Percentiles rank a stretch among this genome's conserved stretches.
phyloP scores from a whole-genome alignment of 1,140 invertebrate genomes.

The Pseudomyrmex dendroicus region DNA sequence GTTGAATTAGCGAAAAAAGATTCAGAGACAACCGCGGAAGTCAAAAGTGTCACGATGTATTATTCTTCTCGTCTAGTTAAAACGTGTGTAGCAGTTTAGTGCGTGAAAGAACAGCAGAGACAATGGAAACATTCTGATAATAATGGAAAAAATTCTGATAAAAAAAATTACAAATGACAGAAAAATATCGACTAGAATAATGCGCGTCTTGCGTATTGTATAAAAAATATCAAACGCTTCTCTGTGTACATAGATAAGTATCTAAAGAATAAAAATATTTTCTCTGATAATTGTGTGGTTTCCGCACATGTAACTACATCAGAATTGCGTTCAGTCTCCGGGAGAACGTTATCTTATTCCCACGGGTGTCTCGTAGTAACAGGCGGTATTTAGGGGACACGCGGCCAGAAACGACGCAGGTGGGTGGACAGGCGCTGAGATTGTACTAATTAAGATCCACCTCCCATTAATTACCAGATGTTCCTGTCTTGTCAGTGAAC shows the following conservation, averaged over 20 bases:
- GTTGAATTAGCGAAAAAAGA: constrained; percentile 73
- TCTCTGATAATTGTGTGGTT: background rate
- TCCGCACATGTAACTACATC: background rate
- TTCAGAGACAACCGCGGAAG: background rate
- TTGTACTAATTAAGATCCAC: constrained; percentile 77
- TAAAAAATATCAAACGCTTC: no score
- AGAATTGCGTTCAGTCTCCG: constrained; percentile 25
- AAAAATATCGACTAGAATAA: no score
- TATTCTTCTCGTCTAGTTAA: no score
- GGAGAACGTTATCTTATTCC: constrained; percentile 65
- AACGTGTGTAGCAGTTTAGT: no score
- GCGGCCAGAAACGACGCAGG: constrained; percentile 34
- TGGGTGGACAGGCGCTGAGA: constrained; percentile 66
- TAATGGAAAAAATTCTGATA: no score
- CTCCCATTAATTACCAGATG: constrained; percentile 72
- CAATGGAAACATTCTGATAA: no score
- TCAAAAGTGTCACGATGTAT: no score
- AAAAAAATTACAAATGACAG: no score
- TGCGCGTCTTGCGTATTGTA: no score
- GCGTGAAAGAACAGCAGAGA: no score
- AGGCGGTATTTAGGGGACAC: constrained; percentile 51
- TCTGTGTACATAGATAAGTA: no score
- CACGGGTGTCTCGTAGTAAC: constrained; percentile 56
- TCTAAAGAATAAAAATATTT: no score
- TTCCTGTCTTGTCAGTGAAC: constrained; percentile 67